Percentiles rank a stretch among this genome's conserved stretches.
Evolutionary conservation across 1,140 invertebrate species (phyloP).

Genomic region (Brachionus manjavacas): DNA sequence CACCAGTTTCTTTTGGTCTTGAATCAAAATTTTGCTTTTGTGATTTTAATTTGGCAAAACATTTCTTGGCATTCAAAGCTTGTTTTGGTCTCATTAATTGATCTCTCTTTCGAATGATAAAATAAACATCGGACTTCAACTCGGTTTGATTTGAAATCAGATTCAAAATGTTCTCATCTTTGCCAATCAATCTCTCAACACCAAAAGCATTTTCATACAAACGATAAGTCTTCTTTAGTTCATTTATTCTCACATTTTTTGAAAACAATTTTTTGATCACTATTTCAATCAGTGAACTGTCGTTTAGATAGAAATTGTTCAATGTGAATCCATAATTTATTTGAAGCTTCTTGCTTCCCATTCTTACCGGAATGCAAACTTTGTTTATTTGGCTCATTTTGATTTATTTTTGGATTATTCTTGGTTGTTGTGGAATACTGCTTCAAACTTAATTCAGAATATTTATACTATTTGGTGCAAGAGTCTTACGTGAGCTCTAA

Average conservation of each 20-base stretch:
- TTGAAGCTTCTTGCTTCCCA: not conserved
- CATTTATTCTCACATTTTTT: not conserved
- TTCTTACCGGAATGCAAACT: not conserved
- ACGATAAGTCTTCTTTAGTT: not conserved
- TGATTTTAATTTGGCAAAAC: not conserved
- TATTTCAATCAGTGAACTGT: not conserved
- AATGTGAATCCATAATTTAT: not conserved
- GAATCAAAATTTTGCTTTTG: not conserved
- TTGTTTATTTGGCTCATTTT: slow-evolving; percentile 3
- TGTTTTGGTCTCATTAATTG: not conserved
- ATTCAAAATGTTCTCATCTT: slow-evolving; percentile 3
- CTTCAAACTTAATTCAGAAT: not conserved
- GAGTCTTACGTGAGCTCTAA: not conserved
- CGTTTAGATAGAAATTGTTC: not conserved
- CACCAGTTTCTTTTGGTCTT: not conserved
- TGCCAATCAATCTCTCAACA: not conserved
- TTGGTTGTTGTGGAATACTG: too few species aligned
- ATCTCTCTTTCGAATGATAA: not conserved
- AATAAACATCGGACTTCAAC: not conserved
- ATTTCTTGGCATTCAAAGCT: not conserved
- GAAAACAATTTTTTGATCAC: not conserved
- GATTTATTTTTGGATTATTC: not conserved
- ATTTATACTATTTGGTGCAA: not conserved
- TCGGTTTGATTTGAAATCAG: not conserved
- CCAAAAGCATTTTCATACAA: slow-evolving; percentile 4